These are phyloP conservation scores for Vanessa atalanta DNA, from an alignment of 1,140 invertebrate genomes.

Conservation along the genomic window DNA sequence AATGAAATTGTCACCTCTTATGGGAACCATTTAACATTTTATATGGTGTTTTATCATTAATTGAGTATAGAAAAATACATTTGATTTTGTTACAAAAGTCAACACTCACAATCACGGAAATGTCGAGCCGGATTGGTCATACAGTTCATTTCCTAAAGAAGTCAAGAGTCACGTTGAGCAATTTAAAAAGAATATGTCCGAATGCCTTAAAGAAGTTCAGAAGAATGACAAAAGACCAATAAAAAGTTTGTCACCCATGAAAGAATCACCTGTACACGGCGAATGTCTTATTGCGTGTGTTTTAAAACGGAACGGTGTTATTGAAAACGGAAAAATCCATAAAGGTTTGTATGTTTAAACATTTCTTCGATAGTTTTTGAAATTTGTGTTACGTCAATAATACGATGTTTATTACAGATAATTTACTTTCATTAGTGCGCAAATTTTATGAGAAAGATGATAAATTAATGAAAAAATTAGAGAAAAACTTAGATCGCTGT, in stretches of 20 bases:
- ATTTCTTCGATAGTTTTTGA: conserved; percentile 1
- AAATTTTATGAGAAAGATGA: conserved; percentile 70
- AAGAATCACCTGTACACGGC: conserved; percentile 68
- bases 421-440: conserved; percentile 53
- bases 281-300: conserved; percentile 74
- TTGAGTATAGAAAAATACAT: background rate
- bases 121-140: conserved; percentile 64
- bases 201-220: conserved; percentile 70
- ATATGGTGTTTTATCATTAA: no score
- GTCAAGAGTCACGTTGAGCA: conserved; percentile 51
- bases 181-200: conserved; percentile 70
- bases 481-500: conserved; percentile 66
- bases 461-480: conserved; percentile 68
- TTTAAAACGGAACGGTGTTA: conserved; percentile 66
- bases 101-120: conserved; percentile 11
- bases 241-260: conserved; percentile 61
- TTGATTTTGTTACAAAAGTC: background rate
- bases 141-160: conserved; percentile 57
- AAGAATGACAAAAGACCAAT: conserved; percentile 54
- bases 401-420: conserved; percentile 48
- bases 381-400: background rate
- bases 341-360: conserved; percentile 53
- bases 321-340: conserved; percentile 60
- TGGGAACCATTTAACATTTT: no score
- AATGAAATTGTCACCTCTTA: no score